phyloP scores from a whole-genome alignment of 2,797 vertebrate species.

The Brachymystax lenok region DNA sequence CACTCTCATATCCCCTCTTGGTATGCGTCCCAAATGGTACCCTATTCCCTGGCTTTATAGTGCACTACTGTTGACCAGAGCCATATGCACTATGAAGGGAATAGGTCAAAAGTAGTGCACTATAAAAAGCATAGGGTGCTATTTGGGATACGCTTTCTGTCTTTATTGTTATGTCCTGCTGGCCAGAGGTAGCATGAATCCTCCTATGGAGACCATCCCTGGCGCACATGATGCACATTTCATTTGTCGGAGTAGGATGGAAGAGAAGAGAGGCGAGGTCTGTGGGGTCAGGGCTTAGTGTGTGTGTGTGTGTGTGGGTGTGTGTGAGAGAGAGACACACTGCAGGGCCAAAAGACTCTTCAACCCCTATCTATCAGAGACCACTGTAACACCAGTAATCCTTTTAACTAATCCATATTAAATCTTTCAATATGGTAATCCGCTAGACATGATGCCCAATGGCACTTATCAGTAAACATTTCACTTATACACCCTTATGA shows the following conservation, averaged over 20 bases:
- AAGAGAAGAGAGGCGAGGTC: background rate
- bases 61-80: too few species aligned
- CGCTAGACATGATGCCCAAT: constrained; percentile 53
- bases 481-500: constrained; percentile 32
- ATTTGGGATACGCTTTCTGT: background rate
- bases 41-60: background rate
- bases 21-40: background rate
- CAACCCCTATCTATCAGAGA: constrained; percentile 3
- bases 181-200: background rate
- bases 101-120: background rate
- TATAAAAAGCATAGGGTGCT: background rate
- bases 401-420: constrained; percentile 73
- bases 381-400: constrained; percentile 53
- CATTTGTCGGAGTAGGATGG: background rate
- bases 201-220: background rate
- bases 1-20: background rate
- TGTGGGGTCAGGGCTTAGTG: background rate
- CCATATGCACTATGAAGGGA: background rate
- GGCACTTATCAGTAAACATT: constrained; percentile 59
- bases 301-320: background rate
- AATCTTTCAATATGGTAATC: constrained; percentile 72
- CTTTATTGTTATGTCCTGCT: background rate
- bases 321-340: background rate
- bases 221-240: background rate
- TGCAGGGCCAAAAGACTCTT: background rate